These are phyloP conservation scores for Apostichopus japonicus DNA, from an alignment of 35 echinoderm and acorn worm genomes.

Conservation along the genomic window DNA sequence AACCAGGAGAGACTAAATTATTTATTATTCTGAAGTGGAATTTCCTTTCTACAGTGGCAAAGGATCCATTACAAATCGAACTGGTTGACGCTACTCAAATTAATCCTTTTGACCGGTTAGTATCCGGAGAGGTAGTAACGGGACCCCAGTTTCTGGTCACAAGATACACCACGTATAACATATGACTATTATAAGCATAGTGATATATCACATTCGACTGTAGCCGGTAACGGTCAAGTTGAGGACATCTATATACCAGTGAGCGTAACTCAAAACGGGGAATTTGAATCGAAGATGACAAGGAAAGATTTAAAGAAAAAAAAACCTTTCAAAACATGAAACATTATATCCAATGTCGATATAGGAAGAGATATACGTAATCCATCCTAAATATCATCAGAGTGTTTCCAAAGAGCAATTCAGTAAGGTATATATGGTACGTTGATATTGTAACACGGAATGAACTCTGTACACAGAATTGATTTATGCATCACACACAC, in stretches of 20 bases:
- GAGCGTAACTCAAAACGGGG: not conserved
- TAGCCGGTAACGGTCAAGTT: no score
- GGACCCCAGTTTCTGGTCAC: slow-evolving; percentile 25
- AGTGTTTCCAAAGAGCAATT: not conserved
- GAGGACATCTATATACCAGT: not conserved
- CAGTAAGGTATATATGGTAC: no score
- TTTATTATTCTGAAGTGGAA: slow-evolving; percentile 53
- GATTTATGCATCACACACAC: no score
- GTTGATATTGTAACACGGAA: no score
- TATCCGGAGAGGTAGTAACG: slow-evolving; percentile 47
- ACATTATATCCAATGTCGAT: not conserved
- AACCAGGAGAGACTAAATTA: slow-evolving; percentile 53
- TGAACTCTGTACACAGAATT: no score
- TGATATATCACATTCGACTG: no score
- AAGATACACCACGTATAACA: not conserved
- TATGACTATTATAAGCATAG: slow-evolving; percentile 36
- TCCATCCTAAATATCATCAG: not conserved
- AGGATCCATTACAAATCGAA: slow-evolving; percentile 41
- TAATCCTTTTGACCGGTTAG: slow-evolving; percentile 49
- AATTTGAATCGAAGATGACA: not conserved
- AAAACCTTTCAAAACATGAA: not conserved
- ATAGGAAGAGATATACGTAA: not conserved
- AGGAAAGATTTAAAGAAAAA: not conserved
- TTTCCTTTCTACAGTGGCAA: slow-evolving; percentile 46
- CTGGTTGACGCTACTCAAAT: slow-evolving; percentile 31